Base-by-base conservation (phyloP, 2,888 invertebrate species). In the Aporophyla nigra region DNA sequence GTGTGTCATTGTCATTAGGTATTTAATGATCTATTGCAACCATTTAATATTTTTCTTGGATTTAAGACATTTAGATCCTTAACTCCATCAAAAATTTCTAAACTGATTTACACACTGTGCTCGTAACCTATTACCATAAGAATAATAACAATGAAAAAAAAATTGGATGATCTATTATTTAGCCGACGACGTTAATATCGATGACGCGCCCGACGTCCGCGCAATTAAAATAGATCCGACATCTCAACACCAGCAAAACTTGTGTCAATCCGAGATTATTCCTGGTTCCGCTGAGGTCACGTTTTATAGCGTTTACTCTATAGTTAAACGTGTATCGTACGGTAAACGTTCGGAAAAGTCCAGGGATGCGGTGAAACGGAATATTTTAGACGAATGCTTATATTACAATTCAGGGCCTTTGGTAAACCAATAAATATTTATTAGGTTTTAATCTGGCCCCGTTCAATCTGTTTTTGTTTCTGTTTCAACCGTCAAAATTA, bases 191-290 rank as follows among this genome's bases (percentile, higher is more conserved):
- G 68, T 62, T 84, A 85, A 86, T 87, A 91, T 88, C 85, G 86
- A 87, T 91, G 93, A 93, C 92, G 92, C 85, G 74, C 80, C 80
- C 85, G 71, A 85, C 89, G 84, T 89, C 86, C 84, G 88, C 82
- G 87, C 84, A 88, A 88, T 93, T 89, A 92, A 93, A 94, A 93
- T 93, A 93, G 93, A 92, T 88, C 89, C 86, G 85, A 90, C 88
- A 86, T 90, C 86, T 84, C 86, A 81, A 85, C 88, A 88, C 86
- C 81, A 79, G 81, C 86, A 88, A 91, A 33, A 86, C 85, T 86
- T 83, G 89, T 91, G 92, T 93, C 91, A 92, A 92, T 91, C 88
- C 88, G 81, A 89, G 86, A 89, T 87, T 91, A 90, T 91, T 91
- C 89, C 81, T 88, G 82, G 87, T 89, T 86, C 85, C 87, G 79